Base-by-base conservation (phyloP, 2,113 vertebrate species). In the Scytalopus superciliaris region DNA sequence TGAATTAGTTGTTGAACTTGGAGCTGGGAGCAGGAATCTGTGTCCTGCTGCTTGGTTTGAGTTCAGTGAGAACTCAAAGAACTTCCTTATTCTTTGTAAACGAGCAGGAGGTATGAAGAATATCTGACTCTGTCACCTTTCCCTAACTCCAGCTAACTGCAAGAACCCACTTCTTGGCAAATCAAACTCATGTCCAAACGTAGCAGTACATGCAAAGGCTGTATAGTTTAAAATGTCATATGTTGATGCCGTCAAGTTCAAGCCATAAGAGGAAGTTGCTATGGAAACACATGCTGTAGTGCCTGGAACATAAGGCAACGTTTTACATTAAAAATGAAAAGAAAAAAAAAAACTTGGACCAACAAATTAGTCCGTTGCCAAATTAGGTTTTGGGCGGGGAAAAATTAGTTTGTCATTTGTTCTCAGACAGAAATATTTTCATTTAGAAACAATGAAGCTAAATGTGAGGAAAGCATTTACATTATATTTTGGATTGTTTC, bases 191-290 rank as follows among this genome's bases (percentile, higher is more conserved):
- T 49, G 89, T 83, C 92, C 67, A 44, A 67, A 74, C 24, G 88
- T 7, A 70, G 45, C 76, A 85, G 45, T 59, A 78, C 14, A 35
- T 82, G 64, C 60, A 90, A 89, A 91, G 19, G 23, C 50, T 79
- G 81, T 39, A 33, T 19, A 69, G 90, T 93, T 95, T 91, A 78
- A 87, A 94, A 93, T 84, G 92, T 95, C 89, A 1, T 37, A 56
- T 90, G 89, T 89, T 94, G 92, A 86, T 93, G 91, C 83, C 83
- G 76, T 94, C 92, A 95, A 82, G 94, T 96, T 97, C 95, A 96
- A 78, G 95, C 84, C 93, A 90, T 9, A 12, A 82, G 92, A 90
- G 84, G 75, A 78, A 24, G 97, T 97, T 97, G 89, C 97, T 93
- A 96, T 95, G 94, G 96, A 94, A 95, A 97, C 96, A 66, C 45